Base-by-base conservation (phyloP, 2,888 invertebrate genomes). In the Netelia inedita region DNA sequence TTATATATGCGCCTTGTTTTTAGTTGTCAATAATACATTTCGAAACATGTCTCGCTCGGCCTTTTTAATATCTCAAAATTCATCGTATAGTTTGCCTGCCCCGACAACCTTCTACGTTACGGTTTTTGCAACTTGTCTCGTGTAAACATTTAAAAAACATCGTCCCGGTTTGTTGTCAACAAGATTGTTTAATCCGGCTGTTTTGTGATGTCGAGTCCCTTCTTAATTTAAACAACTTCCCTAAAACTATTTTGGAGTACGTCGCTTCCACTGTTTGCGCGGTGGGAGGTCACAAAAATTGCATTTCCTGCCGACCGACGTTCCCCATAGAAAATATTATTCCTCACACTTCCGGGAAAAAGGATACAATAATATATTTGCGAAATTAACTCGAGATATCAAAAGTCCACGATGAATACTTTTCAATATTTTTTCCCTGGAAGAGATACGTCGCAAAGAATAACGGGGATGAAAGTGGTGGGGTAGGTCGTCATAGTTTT, bases 371-470 rank as follows among this genome's bases (percentile, higher is more conserved):
- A 57, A 57, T 57, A 8, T 57, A 57, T 57, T 16, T 19, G 19
- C 19, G 9, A 53, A 53, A 16, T 53, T 16, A 14, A n/a, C n/a
- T 16, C n/a, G 57, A 57, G 57, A 16, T 57, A 57, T 57, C 57
- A 57, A 57, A 57, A 57, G 57, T 9, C 19, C 57, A 16, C 19
- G 16, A 28, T 28, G 28, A 57, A 10, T 19, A 2, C 16, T 6
- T 59, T 59, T 59, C 16, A 6, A 68, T 68, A 14, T 21, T 59
- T 57, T 71, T 73, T 61, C 69, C 57, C 57, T 16, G 57, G 57
- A 57, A 19, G 6, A 57, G 16, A 57, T 9, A 57, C 28, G 19
- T 66, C 19, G 21, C 19, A 69, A 19, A 55, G 28, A 53, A 35
- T 6, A 2, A 63, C 35, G 53, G 50, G 16, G 61, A 59, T n/a